phyloP scores from a whole-genome alignment of 53 echinoderm and acorn worm genomes.

The Temnopleurus reevesii region DNA sequence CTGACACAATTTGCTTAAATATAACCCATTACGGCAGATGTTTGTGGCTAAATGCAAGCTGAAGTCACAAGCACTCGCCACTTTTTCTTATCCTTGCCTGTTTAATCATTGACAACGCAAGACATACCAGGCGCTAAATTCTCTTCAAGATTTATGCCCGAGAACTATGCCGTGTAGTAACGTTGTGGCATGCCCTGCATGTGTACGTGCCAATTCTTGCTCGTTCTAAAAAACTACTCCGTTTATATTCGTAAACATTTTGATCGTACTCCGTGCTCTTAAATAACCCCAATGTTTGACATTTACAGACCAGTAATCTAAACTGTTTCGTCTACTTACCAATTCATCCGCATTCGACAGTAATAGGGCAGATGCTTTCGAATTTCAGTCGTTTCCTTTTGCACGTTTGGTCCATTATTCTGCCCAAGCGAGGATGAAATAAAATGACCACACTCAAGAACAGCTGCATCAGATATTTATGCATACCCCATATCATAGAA shows the following conservation, averaged over 20 bases:
- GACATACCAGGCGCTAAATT: neutral
- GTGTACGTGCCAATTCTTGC: neutral
- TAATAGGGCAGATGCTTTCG: slow-evolving; percentile 38
- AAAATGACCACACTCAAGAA: neutral
- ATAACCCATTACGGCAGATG: slow-evolving; percentile 41
- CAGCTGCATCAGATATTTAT: neutral
- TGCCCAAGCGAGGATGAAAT: slow-evolving; percentile 6
- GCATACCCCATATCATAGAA: neutral
- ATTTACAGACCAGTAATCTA: slow-evolving; percentile 31
- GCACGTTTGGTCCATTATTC: neutral
- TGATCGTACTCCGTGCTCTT: slow-evolving; percentile 48
- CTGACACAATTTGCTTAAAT: slow-evolving; percentile 13
- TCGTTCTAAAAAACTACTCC: neutral
- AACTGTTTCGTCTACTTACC: slow-evolving; percentile 39
- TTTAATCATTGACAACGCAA: neutral
- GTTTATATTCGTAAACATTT: slow-evolving; percentile 30
- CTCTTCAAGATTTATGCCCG: slow-evolving; percentile 24
- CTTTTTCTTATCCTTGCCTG: neutral
- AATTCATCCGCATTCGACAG: slow-evolving; percentile 5
- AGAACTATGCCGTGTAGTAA: neutral
- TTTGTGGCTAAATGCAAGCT: slow-evolving; percentile 35
- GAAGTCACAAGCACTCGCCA: slow-evolving; percentile 11
- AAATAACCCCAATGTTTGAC: slow-evolving; percentile 58
- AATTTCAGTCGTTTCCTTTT: slow-evolving; percentile 27
- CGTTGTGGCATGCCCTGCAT: neutral